Evolutionary conservation across 2,113 vertebrate species (phyloP), one percentile per base, ranked within the genome.

Genomic region (Odocoileus virginianus): DNA sequence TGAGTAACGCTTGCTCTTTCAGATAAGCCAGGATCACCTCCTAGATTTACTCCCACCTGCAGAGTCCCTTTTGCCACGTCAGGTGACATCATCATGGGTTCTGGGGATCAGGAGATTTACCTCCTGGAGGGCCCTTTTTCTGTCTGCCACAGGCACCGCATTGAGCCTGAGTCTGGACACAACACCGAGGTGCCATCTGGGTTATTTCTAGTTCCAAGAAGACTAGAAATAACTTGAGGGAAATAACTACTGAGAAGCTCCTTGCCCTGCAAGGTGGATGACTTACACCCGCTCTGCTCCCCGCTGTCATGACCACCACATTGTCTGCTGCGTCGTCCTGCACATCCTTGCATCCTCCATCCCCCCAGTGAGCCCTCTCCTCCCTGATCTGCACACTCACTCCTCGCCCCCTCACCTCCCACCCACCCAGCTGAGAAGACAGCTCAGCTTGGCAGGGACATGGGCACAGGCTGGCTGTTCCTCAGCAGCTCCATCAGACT

Each of bases 81-180:
- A 58, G 45, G 54, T 28, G 71, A 50, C 47, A 50, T 27, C 16
- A 14, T 47, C 30, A 30, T 5, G 5, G 27, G 17, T 3, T 1
- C 11, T 13, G 33, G 40, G 83, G 54, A 27, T 12, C 1, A 14
- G 54, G 25, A 27, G 1, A 0, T 6, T 36, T 43, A 14, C 13
- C 6, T 19, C 14, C 8, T 11, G 5, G 87, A 27, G n/a, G 21
- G 47, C 47, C 60, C 10, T 11, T 0, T 10, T 5, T 28, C 78
- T 71, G 74, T 27, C 58, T 0, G 0, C 17, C 33, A 23, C 2
- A 1, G 9, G 23, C 47, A 40, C 7, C 1, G 1, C 23, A 23
- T 67, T 17, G 7, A 23, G 14, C n/a, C 3, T 7, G 14, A 10
- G 23, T 16, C 30, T 33, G 55, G 57, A 14, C 23, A 43, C n/a